Base-by-base conservation (phyloP, 2,797 vertebrate species). In the Pseudochirops cupreus region DNA sequence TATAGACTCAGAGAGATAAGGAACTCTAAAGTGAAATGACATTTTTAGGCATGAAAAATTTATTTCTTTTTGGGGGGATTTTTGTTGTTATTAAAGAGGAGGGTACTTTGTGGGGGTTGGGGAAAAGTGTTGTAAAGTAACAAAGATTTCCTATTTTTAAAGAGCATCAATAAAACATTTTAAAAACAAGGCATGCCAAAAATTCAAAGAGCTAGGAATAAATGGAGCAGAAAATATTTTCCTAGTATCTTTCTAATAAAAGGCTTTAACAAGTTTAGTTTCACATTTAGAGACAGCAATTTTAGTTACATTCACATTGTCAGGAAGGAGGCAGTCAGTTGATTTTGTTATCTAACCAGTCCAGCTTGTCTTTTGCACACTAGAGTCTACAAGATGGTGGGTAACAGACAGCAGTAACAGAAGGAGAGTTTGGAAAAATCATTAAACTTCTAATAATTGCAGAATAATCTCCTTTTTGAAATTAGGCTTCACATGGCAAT, bases 241-340 rank as follows among this genome's bases (percentile, higher is more conserved):
- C 28, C 93, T 92, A 59, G 52, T 92, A 95, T 94, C 57, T 54
- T 96, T 97, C 90, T 56, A 82, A 96, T 95, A 97, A 98, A 97
- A 96, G 74, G 56, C 95, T 98, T 98, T 97, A 95, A 93, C 39
- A 46, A 82, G 39, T 97, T 97, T 97, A 96, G 92, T 97, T 97
- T 97, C 97, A 96, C 91, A 2, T 92, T 96, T 95, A 95, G 33
- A 62, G 12, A 95, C 92, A 91, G 39, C 89, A 87, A 96, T 33
- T 97, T 98, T 94, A 96, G 95, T 98, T 95, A 96, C 74, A 91
- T 87, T 90, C 50, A 93, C 29, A 82, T 31, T 95, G 97, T 97
- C 97, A 98, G 94, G 46, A 56, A 82, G n/a, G 31, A 98, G 94
- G 56, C 96, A 95, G 93, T 95, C 91, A 12, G 50, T 56, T 46